Conservation (phyloP, 2,113 vertebrate genomes). For the Rhineura floridana region DNA sequence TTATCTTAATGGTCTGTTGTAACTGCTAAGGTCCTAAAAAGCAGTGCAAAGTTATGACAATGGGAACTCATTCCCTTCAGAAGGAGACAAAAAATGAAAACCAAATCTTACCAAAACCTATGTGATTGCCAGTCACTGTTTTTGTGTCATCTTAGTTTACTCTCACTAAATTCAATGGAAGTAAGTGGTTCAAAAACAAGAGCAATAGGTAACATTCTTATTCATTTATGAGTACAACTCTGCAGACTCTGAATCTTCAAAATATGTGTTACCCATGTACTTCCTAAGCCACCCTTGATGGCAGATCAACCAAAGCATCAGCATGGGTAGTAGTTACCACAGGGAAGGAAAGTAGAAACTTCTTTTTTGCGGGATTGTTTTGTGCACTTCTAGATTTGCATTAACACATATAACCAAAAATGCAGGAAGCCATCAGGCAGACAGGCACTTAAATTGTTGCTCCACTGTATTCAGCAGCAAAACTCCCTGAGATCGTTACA, state of each 20-base stretch:
- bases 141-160: neutral
- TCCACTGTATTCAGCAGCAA: conserved; percentile 12
- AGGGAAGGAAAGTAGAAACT: neutral
- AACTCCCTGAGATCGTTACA: neutral
- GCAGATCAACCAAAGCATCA: neutral
- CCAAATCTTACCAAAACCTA: neutral
- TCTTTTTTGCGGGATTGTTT: neutral
- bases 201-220: too few species aligned
- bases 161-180: neutral
- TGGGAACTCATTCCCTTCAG: neutral
- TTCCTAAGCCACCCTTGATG: neutral
- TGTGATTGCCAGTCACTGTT: neutral
- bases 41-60: neutral
- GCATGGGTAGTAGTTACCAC: neutral
- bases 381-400: neutral
- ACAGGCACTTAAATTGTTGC: conserved; percentile 20
- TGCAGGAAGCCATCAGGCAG: conserved; percentile 5
- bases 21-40: neutral
- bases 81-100: neutral
- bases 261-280: neutral
- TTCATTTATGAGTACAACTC: too few species aligned
- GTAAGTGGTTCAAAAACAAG: neutral
- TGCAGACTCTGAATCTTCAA: neutral
- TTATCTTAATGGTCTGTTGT: neutral
- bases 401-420: neutral